Base-by-base conservation (phyloP, 1,140 invertebrate species). In the Leptonema lineaticorne region DNA sequence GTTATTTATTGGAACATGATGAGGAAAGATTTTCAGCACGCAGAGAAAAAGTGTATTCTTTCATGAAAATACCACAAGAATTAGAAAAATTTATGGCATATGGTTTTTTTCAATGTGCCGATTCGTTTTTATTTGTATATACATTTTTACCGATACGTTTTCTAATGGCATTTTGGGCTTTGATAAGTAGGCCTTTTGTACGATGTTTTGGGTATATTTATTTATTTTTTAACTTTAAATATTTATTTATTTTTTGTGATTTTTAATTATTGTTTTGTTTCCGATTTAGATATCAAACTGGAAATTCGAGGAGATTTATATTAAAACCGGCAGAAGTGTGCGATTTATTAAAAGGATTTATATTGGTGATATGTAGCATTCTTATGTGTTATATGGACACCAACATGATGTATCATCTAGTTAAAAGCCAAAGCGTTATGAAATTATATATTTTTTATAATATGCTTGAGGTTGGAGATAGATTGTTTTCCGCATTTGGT, bases 371-470 rank as follows among this genome's bases (percentile, higher is more conserved):
- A 26, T 94, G 93, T 74, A 92, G 90, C 77, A 83, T 91, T 63
- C 81, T 95, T 29, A 92, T 97, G 81, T 90, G 90, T 70, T 92
- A 93, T 75, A 89, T 99, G 63, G 97, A 99, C 78, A 98, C 96
- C 9, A 98, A 97, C 70, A 94, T 99, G 85, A 90, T 99, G 84
- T 99, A 99, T 82, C 98, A 99, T 82, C 84, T 98, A 71, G 97
- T 99, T 26, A 96, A 99, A 79, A 97, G 94, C 75, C 98, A 99
- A 78, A 97, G 96, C 62, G 94, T 98, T 56, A 98, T 99, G 77
- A 99, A 99, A 78, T 82, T 99, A 53, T 99, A 99, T 78, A 97
- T 99, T 77, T 98, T 99, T 82, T 99, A 96, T 79, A 99, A 99
- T 82, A 99, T 99, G 95, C 82, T 99, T 57, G 98, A 99, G 85